Percentiles rank a stretch among this genome's conserved stretches.
Evolutionary conservation across 2,888 invertebrate species (phyloP).

Genomic region (Cordylochernes scorpioides): DNA sequence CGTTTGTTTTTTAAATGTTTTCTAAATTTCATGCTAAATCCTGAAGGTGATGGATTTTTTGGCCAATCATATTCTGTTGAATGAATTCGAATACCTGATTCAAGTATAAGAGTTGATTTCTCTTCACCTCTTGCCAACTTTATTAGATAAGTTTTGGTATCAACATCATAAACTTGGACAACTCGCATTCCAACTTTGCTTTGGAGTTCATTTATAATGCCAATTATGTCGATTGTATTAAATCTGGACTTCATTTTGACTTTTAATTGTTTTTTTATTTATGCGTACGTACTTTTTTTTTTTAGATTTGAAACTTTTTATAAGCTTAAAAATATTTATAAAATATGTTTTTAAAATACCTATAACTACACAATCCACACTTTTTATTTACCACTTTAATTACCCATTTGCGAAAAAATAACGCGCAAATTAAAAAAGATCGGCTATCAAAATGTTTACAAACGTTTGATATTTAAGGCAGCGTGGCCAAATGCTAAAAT

Average conservation of each 20-base stretch:
- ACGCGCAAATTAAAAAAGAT: too few species aligned
- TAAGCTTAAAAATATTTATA: too few species aligned
- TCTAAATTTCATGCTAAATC: constrained; percentile 93
- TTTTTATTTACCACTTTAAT: too few species aligned
- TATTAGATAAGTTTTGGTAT: constrained; percentile 80
- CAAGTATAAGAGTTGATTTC: constrained; percentile 61
- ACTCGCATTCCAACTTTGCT: constrained; percentile 67
- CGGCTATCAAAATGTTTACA: too few species aligned
- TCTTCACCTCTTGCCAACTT: constrained; percentile 41
- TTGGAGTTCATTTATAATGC: constrained; percentile 53
- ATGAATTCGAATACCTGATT: constrained; percentile 80
- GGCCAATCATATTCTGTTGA: constrained; percentile 94
- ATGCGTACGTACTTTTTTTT: too few species aligned
- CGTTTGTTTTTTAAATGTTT: constrained; percentile 91
- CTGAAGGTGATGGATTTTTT: constrained; percentile 75
- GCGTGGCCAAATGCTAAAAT: too few species aligned
- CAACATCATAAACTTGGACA: constrained; percentile 88
- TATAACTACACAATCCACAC: too few species aligned
- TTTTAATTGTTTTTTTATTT: too few species aligned
- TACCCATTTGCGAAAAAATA: too few species aligned
- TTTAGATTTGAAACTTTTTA: too few species aligned
- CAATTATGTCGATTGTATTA: constrained; percentile 71
- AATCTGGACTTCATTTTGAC: constrained; percentile 88
- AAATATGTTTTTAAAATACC: too few species aligned
- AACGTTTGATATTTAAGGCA: too few species aligned